Base-by-base conservation (phyloP, 2,888 invertebrate genomes). In the Cetonia aurata region DNA sequence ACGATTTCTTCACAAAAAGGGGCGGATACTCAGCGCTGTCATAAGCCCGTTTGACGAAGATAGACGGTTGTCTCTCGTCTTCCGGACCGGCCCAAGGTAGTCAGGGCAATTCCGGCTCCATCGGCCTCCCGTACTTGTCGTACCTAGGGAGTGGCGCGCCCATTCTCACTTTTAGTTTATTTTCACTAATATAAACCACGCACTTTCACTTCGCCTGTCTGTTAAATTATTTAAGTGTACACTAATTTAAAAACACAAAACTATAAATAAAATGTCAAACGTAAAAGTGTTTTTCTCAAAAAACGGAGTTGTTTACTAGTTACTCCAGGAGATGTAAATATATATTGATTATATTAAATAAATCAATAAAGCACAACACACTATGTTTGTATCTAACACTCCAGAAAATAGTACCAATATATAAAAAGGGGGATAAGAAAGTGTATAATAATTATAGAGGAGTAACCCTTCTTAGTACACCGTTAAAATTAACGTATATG, bases 1-100 rank as follows among this genome's bases (percentile, higher is more conserved):
- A 92, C 3, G 91, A 89, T 74, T 88, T 87, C 10, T 85, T 83
- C 77, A 90, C 89, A 85, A 93, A 88, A 71, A 93, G 84, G 3
- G 91, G 91, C 0, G 92, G 91, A 75, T 85, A 88, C 77, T 87
- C 85, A 62, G 84, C 81, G 76, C 86, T 85, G 0, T 81, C 78
- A 6, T 79, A 76, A 33, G 79, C 78, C 60, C 79, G 78, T 68
- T 73, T 71, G 15, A 82, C 77, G 46, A 78, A 76, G 52, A 33
- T 71, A 0, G 77, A 78, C 15, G 76, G 78, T 56, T 83, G 83
- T 50, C 85, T 68, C 74, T 87, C 87, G 6, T 81, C 71, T 55
- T 85, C 82, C 73, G 85, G 84, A 0, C 87, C 87, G 73, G 86
- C 86, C 46, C 86, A 82, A 0, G 85, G 85, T 74, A 85, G 74